phyloP scores from a whole-genome alignment of 2,797 vertebrate genomes.

The Muscicapa comitata region DNA sequence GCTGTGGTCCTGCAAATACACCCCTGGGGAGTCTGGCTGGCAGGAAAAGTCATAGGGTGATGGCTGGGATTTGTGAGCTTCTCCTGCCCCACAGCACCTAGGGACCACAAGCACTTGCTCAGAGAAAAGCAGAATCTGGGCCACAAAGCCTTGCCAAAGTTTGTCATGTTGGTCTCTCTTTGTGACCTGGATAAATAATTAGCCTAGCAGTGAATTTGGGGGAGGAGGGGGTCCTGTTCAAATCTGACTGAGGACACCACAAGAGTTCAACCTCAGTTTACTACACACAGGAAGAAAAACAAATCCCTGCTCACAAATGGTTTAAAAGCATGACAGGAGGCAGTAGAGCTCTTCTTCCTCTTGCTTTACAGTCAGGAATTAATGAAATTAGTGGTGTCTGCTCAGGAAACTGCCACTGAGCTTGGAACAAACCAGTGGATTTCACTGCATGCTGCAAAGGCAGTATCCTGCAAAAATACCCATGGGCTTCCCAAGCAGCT shows the following conservation, averaged over 20 bases:
- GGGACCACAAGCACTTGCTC: neutral
- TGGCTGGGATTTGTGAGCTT: accelerated
- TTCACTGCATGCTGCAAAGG: neutral
- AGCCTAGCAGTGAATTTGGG: accelerated
- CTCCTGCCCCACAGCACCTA: neutral
- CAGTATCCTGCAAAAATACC: neutral
- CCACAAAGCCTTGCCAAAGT: neutral
- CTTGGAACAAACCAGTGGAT: neutral
- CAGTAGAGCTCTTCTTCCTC: neutral
- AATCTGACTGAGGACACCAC: neutral
- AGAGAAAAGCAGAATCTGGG: neutral
- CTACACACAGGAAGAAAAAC: neutral
- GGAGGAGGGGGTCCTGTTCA: neutral
- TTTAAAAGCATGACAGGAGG: neutral
- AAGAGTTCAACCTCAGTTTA: neutral
- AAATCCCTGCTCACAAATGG: neutral
- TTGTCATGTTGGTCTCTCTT: accelerated
- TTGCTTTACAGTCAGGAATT: neutral
- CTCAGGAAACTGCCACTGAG: neutral
- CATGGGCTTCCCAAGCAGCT: neutral
- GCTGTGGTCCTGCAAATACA: accelerated
- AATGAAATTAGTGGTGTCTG: neutral
- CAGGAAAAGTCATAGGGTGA: too few species aligned
- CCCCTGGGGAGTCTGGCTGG: accelerated
- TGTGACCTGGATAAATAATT: neutral